Conservation (phyloP, 1,140 invertebrate genomes). For the Adoxophyes honmai region DNA sequence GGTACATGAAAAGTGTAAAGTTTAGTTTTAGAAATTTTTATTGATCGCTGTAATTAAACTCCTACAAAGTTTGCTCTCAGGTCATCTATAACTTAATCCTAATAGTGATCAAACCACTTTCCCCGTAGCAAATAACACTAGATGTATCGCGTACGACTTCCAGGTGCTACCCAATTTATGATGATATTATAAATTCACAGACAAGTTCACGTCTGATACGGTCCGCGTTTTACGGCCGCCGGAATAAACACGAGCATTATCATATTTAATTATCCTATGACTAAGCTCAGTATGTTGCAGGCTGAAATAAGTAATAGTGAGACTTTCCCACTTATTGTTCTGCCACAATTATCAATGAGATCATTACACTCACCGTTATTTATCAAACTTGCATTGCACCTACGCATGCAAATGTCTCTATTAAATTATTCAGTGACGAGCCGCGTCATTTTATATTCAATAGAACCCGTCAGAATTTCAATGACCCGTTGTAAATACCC, state of each 20-base stretch:
- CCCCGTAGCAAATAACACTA: no score
- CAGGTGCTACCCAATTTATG: no score
- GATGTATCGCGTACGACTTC: no score
- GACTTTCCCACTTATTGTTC: conserved; percentile 7
- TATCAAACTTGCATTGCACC: neutral
- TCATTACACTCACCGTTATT: neutral
- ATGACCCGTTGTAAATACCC: no score
- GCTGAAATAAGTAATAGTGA: neutral
- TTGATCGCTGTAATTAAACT: no score
- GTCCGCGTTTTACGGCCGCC: neutral
- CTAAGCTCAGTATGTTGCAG: neutral
- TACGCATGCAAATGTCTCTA: neutral
- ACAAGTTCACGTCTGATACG: neutral
- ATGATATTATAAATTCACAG: neutral
- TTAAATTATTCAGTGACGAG: neutral
- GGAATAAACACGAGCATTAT: neutral
- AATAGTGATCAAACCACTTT: no score
- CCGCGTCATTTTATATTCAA: no score
- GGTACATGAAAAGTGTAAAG: no score
- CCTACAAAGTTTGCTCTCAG: no score
- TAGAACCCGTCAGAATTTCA: no score
- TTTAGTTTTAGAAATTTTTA: no score
- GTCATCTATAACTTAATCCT: no score
- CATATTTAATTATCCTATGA: neutral
- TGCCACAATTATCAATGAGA: neutral